Base-by-base conservation (phyloP, 1,140 invertebrate genomes). In the Scaptomyza hsui region DNA sequence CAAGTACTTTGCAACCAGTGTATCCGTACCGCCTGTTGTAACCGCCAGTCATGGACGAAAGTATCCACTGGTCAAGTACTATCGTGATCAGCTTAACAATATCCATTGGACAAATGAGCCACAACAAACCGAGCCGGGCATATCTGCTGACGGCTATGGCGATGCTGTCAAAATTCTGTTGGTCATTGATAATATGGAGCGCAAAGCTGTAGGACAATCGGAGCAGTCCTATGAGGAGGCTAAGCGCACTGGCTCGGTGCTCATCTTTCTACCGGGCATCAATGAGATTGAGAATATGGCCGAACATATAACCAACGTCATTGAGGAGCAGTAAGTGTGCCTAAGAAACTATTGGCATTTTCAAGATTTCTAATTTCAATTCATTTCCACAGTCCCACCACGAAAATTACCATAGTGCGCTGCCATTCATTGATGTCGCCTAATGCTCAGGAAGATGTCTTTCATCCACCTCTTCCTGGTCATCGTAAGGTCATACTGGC, bases 261-360 rank as follows among this genome's bases (percentile, higher is more conserved):
- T 99, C 0, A 93, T 98, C 69, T 99, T 98, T 92, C 89, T 99
- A 48, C 97, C 97, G 16, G 97, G 97, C 62, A 94, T 97, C 41
- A 91, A 93, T 79, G 97, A 98, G 92, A 98, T 98, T 64, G 95
- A 96, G 12, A 68, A 13, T 29, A 90, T 91, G 90, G 51, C 53
- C 0, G 73, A 91, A 92, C 94, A 32, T 13, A 72, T 91, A 4
- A 19, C 3, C 24, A 15, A n/a, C 7, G 45, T 81, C 32, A 3
- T 60, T 7, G 21, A 47, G 0, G 26, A 63, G n/a, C 70, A 90
- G 85, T 89, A 85, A 44, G 78, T 68, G 7, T 26, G 24, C 3
- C 4, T 26, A n/a, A n/a, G n/a, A n/a, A n/a, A n/a, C n/a, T n/a
- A n/a, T n/a, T n/a, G n/a, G n/a, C n/a, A 41, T 13, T 29, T 5